Base-by-base conservation (phyloP, 2,797 vertebrate genomes). In the Delichon dasypus region DNA sequence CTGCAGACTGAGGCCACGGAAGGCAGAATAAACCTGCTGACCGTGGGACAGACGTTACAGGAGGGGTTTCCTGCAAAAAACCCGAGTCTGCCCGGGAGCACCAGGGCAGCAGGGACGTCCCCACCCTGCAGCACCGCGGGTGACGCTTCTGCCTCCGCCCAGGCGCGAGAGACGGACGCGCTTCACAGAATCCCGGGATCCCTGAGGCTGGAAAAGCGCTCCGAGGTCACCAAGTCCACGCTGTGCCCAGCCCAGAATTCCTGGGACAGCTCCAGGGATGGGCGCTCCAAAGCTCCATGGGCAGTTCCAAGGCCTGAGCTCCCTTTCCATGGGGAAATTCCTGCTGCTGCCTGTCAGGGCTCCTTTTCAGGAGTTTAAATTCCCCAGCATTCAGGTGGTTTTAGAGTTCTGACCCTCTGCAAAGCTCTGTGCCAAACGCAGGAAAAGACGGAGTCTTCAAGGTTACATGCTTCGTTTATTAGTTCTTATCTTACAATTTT, bases 311-410 rank as follows among this genome's bases (percentile, higher is more conserved):
- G 7, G 11, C 55, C 47, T 53, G n/a, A 22, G 1, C 22, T 0
- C 22, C 11, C 23, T 54, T 62, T 47, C 48, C 79, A 54, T 10
- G 50, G 1, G 0, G 58, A 29, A 73, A 65, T 57, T 65, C 70
- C 81, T 47, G 0, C 60, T 73, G 29, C 0, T 40, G 67, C 4
- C 68, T n/a, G n/a, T n/a, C n/a, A n/a, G n/a, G n/a, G n/a, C n/a
- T n/a, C n/a, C n/a, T n/a, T n/a, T n/a, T n/a, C n/a, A n/a, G n/a
- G n/a, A n/a, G n/a, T n/a, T n/a, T n/a, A n/a, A n/a, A n/a, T n/a
- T n/a, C n/a, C n/a, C n/a, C n/a, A n/a, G n/a, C n/a, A n/a, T n/a
- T n/a, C n/a, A n/a, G n/a, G n/a, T n/a, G n/a, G n/a, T n/a, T n/a
- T n/a, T n/a, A n/a, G n/a, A n/a, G n/a, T n/a, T n/a, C n/a, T n/a